These are phyloP conservation scores for Acleris emargana DNA, from an alignment of 2,888 invertebrate species.

Conservation along the genomic window DNA sequence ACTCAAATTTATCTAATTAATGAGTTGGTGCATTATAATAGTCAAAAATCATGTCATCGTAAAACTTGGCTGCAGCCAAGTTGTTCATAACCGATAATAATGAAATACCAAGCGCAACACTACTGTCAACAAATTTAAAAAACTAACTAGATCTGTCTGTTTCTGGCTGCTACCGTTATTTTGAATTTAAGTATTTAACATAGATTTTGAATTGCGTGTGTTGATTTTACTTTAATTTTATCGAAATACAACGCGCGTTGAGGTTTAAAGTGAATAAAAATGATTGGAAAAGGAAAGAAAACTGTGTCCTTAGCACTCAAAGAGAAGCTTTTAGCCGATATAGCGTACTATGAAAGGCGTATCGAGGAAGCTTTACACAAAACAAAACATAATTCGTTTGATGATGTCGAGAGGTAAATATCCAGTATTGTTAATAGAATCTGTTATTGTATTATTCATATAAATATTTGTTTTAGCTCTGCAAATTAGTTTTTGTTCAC, in stretches of 20 bases:
- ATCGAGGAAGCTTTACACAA: conserved; percentile 52
- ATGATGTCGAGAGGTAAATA: conserved; percentile 53
- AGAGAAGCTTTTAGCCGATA: conserved; percentile 56
- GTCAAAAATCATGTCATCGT: not conserved
- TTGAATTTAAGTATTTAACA: conserved; percentile 8
- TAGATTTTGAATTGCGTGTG: not conserved
- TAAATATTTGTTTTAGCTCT: too few species aligned
- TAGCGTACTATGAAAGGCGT: conserved; percentile 59
- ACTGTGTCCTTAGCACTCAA: conserved; percentile 54
- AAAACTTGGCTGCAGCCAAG: conserved; percentile 17
- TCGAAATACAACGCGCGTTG: too few species aligned
- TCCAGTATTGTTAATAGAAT: not conserved
- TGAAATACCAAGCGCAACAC: not conserved
- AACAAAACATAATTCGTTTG: conserved; percentile 39
- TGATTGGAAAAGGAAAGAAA: conserved; percentile 33
- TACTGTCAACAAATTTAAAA: conserved; percentile 19
- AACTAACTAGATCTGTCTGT: conserved; percentile 6
- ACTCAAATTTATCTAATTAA: not conserved
- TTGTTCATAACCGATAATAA: conserved; percentile 14
- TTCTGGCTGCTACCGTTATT: conserved; percentile 10
- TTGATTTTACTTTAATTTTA: not conserved
- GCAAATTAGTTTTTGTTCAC: too few species aligned
- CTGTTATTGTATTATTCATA: not conserved
- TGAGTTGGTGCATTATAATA: not conserved
- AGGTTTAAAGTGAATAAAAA: not conserved